These are phyloP conservation scores for Caenorhabditis wallacei DNA, from an alignment of 2,888 invertebrate genomes.

Conservation along the genomic window DNA sequence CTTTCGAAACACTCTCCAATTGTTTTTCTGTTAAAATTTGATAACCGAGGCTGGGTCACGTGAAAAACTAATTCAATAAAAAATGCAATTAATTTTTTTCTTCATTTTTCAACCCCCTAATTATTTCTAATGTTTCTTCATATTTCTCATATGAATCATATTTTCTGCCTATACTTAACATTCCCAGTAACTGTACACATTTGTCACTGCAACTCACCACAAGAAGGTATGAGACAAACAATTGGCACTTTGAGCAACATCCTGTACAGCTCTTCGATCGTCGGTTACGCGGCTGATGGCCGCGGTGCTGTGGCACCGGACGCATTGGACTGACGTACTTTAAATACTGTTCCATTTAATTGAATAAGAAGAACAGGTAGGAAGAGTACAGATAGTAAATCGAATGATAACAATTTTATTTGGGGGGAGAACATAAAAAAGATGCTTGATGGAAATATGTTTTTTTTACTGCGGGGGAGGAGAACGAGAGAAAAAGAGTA, in stretches of 20 bases:
- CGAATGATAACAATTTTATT: constrained; percentile 1
- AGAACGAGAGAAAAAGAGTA: constrained; percentile 20
- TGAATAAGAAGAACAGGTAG: constrained; percentile 5
- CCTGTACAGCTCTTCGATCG: constrained; percentile 41
- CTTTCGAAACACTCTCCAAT: too few relatives aligned
- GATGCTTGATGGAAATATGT: constrained; percentile 41
- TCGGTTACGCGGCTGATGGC: constrained; percentile 38
- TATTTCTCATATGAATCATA: constrained; percentile 23
- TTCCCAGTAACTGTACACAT: not conserved
- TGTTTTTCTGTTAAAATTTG: too few relatives aligned
- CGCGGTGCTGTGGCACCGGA: constrained; percentile 57
- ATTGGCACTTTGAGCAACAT: constrained; percentile 53
- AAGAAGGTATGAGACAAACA: constrained; percentile 52
- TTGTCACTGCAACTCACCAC: constrained; percentile 31
- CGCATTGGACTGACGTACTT: constrained; percentile 61
- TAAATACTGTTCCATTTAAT: constrained; percentile 51
- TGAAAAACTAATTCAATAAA: not conserved
- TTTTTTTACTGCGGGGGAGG: constrained; percentile 9
- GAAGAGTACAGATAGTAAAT: constrained; percentile 1
- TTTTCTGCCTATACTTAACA: not conserved
- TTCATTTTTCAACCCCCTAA: not conserved
- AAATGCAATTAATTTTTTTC: not conserved
- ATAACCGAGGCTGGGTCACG: too few relatives aligned
- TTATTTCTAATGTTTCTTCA: not conserved
- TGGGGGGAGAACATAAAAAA: constrained; percentile 1